phyloP scores from a whole-genome alignment of 1,140 invertebrate genomes.

The Drosophila quadrilineata region DNA sequence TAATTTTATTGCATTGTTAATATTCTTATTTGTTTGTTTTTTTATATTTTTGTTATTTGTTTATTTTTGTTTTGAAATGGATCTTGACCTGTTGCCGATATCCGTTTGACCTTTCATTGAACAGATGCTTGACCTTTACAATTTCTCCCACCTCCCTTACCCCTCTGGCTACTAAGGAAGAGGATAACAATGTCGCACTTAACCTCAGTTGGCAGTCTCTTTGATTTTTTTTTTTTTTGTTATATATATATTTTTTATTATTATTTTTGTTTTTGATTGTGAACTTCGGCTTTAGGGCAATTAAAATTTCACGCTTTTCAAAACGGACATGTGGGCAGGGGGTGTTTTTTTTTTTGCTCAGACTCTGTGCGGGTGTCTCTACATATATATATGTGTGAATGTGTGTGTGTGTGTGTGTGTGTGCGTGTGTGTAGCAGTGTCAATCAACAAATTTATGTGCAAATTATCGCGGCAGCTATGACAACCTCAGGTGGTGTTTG shows the following conservation, averaged over 20 bases:
- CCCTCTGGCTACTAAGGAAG: background rate
- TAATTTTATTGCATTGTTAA: no score
- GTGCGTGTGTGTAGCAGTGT: slow-evolving; percentile 3
- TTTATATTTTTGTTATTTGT: background rate
- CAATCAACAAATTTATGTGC: slow-evolving; percentile 58
- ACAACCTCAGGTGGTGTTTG: slow-evolving; percentile 61
- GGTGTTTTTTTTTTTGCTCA: no score
- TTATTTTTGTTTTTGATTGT: slow-evolving; percentile 35
- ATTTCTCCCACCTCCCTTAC: background rate
- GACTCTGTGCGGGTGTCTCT: background rate
- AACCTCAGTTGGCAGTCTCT: slow-evolving; percentile 15
- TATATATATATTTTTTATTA: slow-evolving; percentile 20
- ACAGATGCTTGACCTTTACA: slow-evolving; percentile 17
- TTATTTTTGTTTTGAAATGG: no score
- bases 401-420: slow-evolving; percentile 2
- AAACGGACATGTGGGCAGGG: slow-evolving; percentile 3
- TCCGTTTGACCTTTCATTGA: slow-evolving; percentile 27
- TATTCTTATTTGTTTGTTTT: no score
- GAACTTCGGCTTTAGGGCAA: slow-evolving; percentile 53
- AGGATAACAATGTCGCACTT: slow-evolving; percentile 3
- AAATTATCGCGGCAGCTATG: slow-evolving; percentile 64
- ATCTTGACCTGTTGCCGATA: slow-evolving; percentile 14
- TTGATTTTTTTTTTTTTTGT: slow-evolving; percentile 12
- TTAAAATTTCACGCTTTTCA: slow-evolving; percentile 70
- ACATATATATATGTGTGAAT: background rate